Conservation (phyloP, 2,888 invertebrate species). For the Chrysotoxum bicinctum region DNA sequence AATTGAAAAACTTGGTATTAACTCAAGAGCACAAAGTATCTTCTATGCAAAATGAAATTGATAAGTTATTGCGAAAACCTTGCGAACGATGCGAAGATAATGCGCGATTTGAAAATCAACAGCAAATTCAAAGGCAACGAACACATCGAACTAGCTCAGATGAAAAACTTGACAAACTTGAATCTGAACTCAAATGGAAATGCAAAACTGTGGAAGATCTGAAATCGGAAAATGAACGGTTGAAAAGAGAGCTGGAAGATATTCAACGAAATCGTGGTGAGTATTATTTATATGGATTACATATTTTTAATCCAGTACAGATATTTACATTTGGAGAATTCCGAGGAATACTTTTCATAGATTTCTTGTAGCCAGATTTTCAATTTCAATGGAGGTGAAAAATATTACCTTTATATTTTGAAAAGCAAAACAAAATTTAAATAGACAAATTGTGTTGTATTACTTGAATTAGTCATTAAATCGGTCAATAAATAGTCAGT, state of each 20-base stretch:
- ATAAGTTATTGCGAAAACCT: conserved; percentile 48
- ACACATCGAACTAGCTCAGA: background rate
- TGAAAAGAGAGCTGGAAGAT: conserved; percentile 73
- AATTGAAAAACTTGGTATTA: conserved; percentile 63
- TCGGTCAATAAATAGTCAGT: too few species aligned
- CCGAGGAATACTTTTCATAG: too few species aligned
- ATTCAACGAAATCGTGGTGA: conserved; percentile 72
- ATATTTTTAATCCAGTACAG: too few species aligned
- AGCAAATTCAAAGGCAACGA: background rate
- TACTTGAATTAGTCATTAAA: too few species aligned
- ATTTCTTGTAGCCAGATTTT: too few species aligned
- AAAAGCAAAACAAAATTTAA: too few species aligned
- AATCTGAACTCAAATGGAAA: conserved; percentile 60
- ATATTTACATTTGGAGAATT: too few species aligned
- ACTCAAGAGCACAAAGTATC: conserved; percentile 1
- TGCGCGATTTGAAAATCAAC: conserved; percentile 42
- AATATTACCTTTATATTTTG: too few species aligned
- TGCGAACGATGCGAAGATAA: conserved; percentile 47
- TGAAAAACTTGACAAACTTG: conserved; percentile 56
- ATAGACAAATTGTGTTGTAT: too few species aligned
- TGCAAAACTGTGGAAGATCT: conserved; percentile 54
- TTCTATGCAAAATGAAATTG: conserved; percentile 44
- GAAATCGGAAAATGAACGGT: conserved; percentile 70
- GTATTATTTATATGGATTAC: background rate
- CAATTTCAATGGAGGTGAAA: too few species aligned